phyloP scores from a whole-genome alignment of 2,113 vertebrate genomes.

The Caranx melampygus region DNA sequence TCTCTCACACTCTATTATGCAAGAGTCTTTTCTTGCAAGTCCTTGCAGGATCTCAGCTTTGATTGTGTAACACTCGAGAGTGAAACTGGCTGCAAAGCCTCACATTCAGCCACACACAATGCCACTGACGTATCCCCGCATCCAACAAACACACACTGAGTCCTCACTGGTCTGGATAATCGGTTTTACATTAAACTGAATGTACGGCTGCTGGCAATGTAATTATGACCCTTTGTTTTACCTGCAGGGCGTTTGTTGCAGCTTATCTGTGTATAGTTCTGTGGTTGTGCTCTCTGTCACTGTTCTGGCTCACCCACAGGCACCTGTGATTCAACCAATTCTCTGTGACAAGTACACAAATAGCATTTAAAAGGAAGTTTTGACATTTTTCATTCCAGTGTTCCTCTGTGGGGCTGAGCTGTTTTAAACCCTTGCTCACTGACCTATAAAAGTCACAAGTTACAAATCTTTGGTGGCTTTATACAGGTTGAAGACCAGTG shows the following conservation, averaged over 20 bases:
- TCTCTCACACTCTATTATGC: slow-evolving; percentile 61
- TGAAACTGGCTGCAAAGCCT: slow-evolving; percentile 51
- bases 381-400: neutral
- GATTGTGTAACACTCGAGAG: slow-evolving; percentile 65
- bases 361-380: neutral
- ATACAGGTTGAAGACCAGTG: neutral
- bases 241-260: slow-evolving; percentile 1
- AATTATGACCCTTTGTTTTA: slow-evolving; percentile 21
- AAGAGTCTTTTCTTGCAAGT: slow-evolving; percentile 68
- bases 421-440: neutral
- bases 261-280: neutral
- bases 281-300: slow-evolving; percentile 8
- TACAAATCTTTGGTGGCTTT: neutral
- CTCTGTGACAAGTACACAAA: neutral
- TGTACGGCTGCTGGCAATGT: neutral
- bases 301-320: neutral
- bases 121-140: neutral
- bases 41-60: slow-evolving; percentile 57
- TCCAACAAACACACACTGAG: slow-evolving; percentile 3
- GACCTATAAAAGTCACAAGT: neutral
- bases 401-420: neutral
- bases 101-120: slow-evolving; percentile 15
- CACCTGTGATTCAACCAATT: neutral
- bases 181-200: slow-evolving; percentile 1
- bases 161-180: neutral